Conservation (phyloP, 2,113 vertebrate genomes). For the Puffinus mauretanicus region DNA sequence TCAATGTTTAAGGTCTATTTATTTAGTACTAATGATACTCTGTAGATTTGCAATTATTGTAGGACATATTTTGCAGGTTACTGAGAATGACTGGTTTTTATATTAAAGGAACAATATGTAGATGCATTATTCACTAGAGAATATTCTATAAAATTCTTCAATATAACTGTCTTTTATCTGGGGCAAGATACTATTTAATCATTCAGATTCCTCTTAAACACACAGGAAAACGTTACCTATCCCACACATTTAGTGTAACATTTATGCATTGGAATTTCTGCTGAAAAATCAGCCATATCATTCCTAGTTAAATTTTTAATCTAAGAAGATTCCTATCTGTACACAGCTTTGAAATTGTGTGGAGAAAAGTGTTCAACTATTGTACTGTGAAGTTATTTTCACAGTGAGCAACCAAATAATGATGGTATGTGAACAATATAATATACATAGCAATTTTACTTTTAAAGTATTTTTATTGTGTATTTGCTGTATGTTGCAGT, state of each 20-base stretch:
- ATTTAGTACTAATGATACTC: slow-evolving; percentile 5
- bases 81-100: not conserved
- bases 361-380: not conserved
- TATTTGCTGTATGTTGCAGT: not conserved
- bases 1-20: not conserved
- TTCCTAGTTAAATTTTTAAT: not conserved
- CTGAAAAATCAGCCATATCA: not conserved
- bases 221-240: not conserved
- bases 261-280: not conserved
- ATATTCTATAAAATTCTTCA: not conserved
- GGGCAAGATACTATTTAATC: not conserved
- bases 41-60: not conserved
- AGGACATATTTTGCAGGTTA: slow-evolving; percentile 19
- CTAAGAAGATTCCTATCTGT: not conserved
- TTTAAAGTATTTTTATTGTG: not conserved
- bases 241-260: not conserved
- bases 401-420: not conserved
- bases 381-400: not conserved
- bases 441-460: not conserved
- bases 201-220: not conserved
- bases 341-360: not conserved
- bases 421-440: not conserved
- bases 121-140: not conserved
- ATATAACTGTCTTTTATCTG: not conserved
- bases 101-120: not conserved